Evolutionary conservation across 2,888 invertebrate species (phyloP).

Genomic region (Stegophylla sp.): DNA sequence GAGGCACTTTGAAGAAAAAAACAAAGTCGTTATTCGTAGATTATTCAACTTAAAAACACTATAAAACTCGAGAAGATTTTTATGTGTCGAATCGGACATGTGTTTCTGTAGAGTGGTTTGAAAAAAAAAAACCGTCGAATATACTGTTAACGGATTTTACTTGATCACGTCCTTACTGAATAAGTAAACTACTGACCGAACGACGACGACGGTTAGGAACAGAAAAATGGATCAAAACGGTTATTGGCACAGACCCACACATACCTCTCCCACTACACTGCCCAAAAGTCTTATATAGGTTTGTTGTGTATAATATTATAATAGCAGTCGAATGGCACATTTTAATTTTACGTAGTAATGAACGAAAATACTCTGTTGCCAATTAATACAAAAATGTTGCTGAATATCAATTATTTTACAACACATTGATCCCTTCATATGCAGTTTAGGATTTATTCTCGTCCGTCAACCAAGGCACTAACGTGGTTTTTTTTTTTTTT

Average conservation of each 20-base stretch:
- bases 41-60: not conserved
- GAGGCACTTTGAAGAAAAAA: not conserved
- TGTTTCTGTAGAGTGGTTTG: not conserved
- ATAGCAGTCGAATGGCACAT: not conserved
- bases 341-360: slow-evolving; percentile 16
- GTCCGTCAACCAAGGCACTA: no score
- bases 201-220: slow-evolving; percentile 25
- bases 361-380: slow-evolving; percentile 4
- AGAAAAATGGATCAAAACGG: slow-evolving; percentile 47
- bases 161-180: slow-evolving; percentile 51
- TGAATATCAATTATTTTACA: no score
- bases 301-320: slow-evolving; percentile 2
- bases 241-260: slow-evolving; percentile 13
- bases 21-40: not conserved
- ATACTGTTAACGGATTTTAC: slow-evolving; percentile 34
- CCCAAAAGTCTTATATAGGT: slow-evolving; percentile 41
- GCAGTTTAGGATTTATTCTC: no score
- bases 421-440: no score
- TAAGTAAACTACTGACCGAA: slow-evolving; percentile 40
- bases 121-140: slow-evolving; percentile 27
- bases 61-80: slow-evolving; percentile 17
- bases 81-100: not conserved
- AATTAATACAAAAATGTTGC: not conserved
- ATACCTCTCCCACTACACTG: slow-evolving; percentile 36
- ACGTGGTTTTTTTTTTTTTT: no score